Evolutionary conservation across 2,797 vertebrate species (phyloP), one percentile per base, ranked within the genome.

Genomic region (Dermochelys coriacea): DNA sequence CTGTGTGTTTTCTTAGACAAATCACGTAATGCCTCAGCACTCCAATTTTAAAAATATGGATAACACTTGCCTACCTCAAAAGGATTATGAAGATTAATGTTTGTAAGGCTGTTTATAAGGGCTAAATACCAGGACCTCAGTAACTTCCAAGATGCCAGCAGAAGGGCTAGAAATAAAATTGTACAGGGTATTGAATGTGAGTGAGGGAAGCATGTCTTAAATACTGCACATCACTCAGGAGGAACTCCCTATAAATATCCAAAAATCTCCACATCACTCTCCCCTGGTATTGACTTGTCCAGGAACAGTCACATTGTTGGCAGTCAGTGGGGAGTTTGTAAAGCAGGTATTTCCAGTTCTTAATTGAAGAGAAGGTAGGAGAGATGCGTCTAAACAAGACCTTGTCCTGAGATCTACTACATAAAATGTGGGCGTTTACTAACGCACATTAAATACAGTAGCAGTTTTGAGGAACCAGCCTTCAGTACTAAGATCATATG

Each of bases 281-380:
- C 78, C 23, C 54, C 49, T 47, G 47, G 83, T 78, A 71, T 1
- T 49, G 82, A 71, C 82, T 34, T 27, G 64, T 81, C 34, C 55
- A 78, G 59, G 47, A 75, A 85, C 55, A 52, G 52, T 47, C 80
- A 64, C 4, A 19, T 82, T 82, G 64, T 57, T 64, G 68, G 54
- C 37, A 86, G 78, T 12, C 68, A 68, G 37, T 11, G n/a, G 87
- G 29, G 51, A 34, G 41, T 50, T 19, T 16, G 10, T 29, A 68
- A 88, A 82, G 52, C 49, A n/a, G 23, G 75, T 82, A 84, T 84
- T 91, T 86, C 82, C 29, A 12, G 34, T 95, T 92, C 86, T 78
- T 75, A 18, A 50, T 8, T 82, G 37, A 84, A 71, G 71, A 16
- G 45, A 80, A 85, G 8, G 29, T 8, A 52, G 52, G 29, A 75